A percentile compares a stretch with the other conserved stretches of the same genome.
phyloP scores from a whole-genome alignment of 1,140 invertebrate species.

The Drosophila miranda region DNA sequence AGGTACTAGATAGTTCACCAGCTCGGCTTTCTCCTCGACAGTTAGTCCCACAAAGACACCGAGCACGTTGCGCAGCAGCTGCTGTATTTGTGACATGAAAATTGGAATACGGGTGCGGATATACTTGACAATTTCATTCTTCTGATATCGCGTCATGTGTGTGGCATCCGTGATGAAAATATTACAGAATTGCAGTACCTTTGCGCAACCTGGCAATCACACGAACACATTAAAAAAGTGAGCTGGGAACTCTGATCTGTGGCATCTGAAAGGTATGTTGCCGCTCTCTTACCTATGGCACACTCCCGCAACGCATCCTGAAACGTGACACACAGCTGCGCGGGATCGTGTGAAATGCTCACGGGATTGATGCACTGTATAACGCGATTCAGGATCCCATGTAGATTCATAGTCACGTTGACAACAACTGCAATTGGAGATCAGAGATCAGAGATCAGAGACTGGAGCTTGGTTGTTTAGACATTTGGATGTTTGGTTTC shows the following conservation, averaged over 20 bases:
- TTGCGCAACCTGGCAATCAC: slow-evolving; percentile 81
- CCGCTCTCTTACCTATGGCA: slow-evolving; percentile 83
- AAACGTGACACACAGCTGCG: slow-evolving; percentile 85
- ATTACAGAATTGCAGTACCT: slow-evolving; percentile 86
- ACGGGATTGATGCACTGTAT: slow-evolving; percentile 84
- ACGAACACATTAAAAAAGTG: background rate
- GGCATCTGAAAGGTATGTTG: background rate
- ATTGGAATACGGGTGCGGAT: slow-evolving; percentile 86
- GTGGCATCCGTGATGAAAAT: slow-evolving; percentile 85
- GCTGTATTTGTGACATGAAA: slow-evolving; percentile 85
- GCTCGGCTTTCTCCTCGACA: slow-evolving; percentile 84
- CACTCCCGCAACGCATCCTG: slow-evolving; percentile 85
- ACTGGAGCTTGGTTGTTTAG: no score
- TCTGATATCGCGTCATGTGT: slow-evolving; percentile 84
- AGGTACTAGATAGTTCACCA: slow-evolving; percentile 86
- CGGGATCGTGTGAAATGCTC: slow-evolving; percentile 83
- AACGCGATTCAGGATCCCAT: slow-evolving; percentile 84
- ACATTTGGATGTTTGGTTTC: no score
- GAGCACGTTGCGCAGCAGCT: slow-evolving; percentile 85
- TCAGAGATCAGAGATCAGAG: no score
- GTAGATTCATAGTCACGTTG: slow-evolving; percentile 85
- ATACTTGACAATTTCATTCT: slow-evolving; percentile 87
- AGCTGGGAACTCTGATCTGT: background rate
- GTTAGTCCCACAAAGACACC: slow-evolving; percentile 84
- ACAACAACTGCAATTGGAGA: slow-evolving; percentile 84